Conservation (phyloP, 1,140 invertebrate genomes). For the Leptopilina boulardi region DNA sequence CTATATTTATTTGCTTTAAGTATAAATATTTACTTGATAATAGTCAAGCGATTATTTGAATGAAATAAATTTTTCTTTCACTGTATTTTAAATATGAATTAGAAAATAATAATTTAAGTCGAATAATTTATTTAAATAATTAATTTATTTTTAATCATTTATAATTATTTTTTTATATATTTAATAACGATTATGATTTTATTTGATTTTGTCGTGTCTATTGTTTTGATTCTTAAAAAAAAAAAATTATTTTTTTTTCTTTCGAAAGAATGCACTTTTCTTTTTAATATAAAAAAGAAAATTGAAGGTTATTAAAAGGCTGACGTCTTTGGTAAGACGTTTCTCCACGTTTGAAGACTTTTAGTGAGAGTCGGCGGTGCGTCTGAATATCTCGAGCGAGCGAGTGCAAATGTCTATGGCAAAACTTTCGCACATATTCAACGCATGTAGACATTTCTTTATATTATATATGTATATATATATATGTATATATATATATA, state of each 20-base stretch:
- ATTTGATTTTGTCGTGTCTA: too few species aligned
- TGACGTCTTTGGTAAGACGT: slow-evolving; percentile 20
- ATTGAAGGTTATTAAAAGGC: slow-evolving; percentile 25
- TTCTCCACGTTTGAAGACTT: slow-evolving; percentile 49
- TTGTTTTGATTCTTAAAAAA: background rate
- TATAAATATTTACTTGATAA: too few species aligned
- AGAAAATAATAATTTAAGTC: too few species aligned
- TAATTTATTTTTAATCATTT: too few species aligned
- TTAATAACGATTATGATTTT: too few species aligned
- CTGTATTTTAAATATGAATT: too few species aligned
- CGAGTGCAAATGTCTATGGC: slow-evolving; percentile 60
- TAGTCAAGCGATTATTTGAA: too few species aligned
- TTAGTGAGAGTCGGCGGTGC: slow-evolving; percentile 52
- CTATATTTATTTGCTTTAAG: too few species aligned
- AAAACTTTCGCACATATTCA: slow-evolving; percentile 58
- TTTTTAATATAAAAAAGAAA: background rate
- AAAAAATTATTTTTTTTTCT: background rate
- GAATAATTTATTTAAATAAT: too few species aligned
- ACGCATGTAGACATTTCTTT: slow-evolving; percentile 41
- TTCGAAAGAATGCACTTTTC: background rate
- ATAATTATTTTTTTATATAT: too few species aligned
- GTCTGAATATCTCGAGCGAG: slow-evolving; percentile 50
- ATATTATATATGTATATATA: background rate
- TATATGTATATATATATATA: background rate
- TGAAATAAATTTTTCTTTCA: too few species aligned